Percentiles rank a stretch among this genome's conserved stretches.
These are phyloP conservation scores for Dicyrtomina minuta DNA, from an alignment of 2,888 invertebrate species.

Conservation along the genomic window DNA sequence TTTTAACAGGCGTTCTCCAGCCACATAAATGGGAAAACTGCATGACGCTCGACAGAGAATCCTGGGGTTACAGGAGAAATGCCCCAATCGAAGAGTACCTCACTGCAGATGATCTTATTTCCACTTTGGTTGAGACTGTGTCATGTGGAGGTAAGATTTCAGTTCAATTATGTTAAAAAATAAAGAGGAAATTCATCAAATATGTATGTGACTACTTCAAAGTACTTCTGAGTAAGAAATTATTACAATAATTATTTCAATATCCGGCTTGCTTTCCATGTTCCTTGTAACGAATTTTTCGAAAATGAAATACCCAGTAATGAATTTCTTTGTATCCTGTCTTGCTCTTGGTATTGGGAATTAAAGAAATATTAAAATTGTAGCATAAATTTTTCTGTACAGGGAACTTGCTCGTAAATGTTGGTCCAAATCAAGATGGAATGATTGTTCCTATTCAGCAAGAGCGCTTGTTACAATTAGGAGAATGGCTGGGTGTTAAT, in stretches of 20 bases:
- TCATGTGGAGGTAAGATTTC: slow-evolving; percentile 61
- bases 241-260: not conserved
- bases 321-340: no score
- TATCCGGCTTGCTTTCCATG: no score
- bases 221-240: not conserved
- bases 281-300: no score
- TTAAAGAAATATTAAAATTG: no score
- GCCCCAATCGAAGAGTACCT: slow-evolving; percentile 69
- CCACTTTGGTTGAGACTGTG: slow-evolving; percentile 71
- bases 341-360: no score
- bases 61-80: slow-evolving; percentile 83
- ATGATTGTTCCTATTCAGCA: slow-evolving; percentile 57
- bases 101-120: slow-evolving; percentile 68
- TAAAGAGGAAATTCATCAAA: no score
- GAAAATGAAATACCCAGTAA: no score
- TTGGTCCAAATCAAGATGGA: slow-evolving; percentile 58
- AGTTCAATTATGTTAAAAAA: slow-evolving; percentile 61
- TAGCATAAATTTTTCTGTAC: no score
- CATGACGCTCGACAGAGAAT: slow-evolving; percentile 80
- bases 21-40: slow-evolving; percentile 94
- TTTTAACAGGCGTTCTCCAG: slow-evolving; percentile 62
- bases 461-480: slow-evolving; percentile 57
- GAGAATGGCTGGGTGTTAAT: slow-evolving; percentile 57
- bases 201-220: not conserved
- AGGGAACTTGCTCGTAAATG: slow-evolving; percentile 57